Base-by-base conservation (phyloP, 2,888 invertebrate genomes). In the Mallateleia sp. region DNA sequence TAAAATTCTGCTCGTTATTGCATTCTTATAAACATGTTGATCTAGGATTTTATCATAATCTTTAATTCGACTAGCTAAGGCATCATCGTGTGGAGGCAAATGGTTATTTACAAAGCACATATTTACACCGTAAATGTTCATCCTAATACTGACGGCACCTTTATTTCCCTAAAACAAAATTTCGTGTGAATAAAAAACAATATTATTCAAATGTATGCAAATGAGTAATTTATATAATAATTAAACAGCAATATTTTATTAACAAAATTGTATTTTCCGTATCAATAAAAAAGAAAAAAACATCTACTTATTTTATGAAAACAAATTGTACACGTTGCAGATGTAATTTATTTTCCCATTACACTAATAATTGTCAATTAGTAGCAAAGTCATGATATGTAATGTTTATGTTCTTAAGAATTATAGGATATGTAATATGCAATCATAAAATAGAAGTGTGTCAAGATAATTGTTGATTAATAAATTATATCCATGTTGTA, bases 21-120 rank as follows among this genome's bases (percentile, higher is more conserved):
- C 95, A 18, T 97, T 97, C 92, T 97, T 97, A 93, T 98, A 99
- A 75, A 96, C 96, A 95, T 99, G 99, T 90, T 97, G 97, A 90
- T 97, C 97, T 52, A 99, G 95, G 86, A 99, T 98, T 28, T 97
- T 97, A 93, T 98, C 97, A 94, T 98, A 99, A 94, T 99, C 99
- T 91, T 97, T 96, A 77, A 99, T 97, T 79, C 99, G 96, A 90
- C 98, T 98, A n/a, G 97, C 96, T 69, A 98, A 95, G 89, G 97
- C 96, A 90, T 98, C 97, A 93, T 98, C 98, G 93, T 99, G 99
- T 4, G 99, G 98, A 2, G 98, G 97, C 90, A 99, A 95, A 95
- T 99, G 99, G 60, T 98, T 97, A 94, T 99, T 99, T 9, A 99
- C 97, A 77, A 99, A 96, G 93, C 98, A 98, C 69, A 99, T 94